Evolutionary conservation across 2,888 invertebrate genomes (phyloP), one percentile per base, ranked within the genome.

Genomic region (Sinopyrophorus schimmeli): DNA sequence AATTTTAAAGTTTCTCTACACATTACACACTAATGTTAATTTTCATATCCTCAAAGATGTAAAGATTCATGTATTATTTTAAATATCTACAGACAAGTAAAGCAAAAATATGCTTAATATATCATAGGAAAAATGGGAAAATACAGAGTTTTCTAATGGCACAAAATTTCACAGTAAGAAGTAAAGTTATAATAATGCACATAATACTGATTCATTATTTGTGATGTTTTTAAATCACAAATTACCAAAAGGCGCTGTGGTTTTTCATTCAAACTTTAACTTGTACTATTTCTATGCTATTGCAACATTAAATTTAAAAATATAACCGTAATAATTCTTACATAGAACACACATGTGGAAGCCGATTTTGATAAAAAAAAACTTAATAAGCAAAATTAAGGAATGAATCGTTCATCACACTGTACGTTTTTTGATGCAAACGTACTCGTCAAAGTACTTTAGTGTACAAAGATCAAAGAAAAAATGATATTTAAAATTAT

Each of bases 331-430:
- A 41, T 24, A 24, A 30, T 15, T 30, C 21, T 40, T 41, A 31
- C 3, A 41, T 15, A 41, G 41, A 43, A 43, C 43, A 43, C 43
- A 43, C 26, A 43, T 34, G 28, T 43, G 43, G 35, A 43, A 43
- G 43, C 43, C 35, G 17, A 24, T 35, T 16, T 35, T 35, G 20
- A 20, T 17, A 12, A 21, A 24, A 35, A 15, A 12, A 11, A 35
- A 35, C n/a, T n/a, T n/a, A n/a, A n/a, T n/a, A 23, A 18, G 7
- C 10, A 30, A n/a, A 16, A 24, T 28, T 16, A 11, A 9, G 43
- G 43, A 43, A 43, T 43, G 43, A 43, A 42, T 26, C 11, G 6
- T 34, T 43, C 23, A 35, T 43, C 43, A 43, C 43, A 43, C 27
- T 39, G 24, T 35, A 35, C 24, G 9, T 24, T 9, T 21, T 21